Conservation (phyloP, 2,797 vertebrate genomes). For the Phalloptychus januarius region DNA sequence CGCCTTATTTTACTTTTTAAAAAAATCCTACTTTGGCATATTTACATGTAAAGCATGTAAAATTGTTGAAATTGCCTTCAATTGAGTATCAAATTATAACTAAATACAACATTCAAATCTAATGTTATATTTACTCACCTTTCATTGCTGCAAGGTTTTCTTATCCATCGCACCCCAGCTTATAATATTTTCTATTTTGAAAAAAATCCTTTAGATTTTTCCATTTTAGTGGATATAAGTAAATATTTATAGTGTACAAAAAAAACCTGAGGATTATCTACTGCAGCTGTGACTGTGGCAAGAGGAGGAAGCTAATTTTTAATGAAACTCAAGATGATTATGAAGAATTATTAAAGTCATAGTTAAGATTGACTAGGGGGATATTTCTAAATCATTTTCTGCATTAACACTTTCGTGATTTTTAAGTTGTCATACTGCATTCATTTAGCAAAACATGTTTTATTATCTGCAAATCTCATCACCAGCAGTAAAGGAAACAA, state of each 20-base stretch:
- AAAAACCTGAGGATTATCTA: constrained; percentile 24
- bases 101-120: neutral
- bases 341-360: neutral
- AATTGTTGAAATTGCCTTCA: neutral
- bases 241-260: constrained; percentile 17
- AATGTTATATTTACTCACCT: neutral
- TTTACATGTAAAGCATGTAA: neutral
- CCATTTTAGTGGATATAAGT: constrained; percentile 22
- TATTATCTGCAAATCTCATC: constrained; percentile 1
- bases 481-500: constrained; percentile 1
- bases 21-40: constrained; percentile 4
- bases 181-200: constrained; percentile 14
- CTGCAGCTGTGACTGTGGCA: constrained; percentile 10
- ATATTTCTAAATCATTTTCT: neutral
- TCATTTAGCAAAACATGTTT: neutral
- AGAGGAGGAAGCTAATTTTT: constrained; percentile 11
- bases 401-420: neutral
- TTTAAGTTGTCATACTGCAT: neutral
- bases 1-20: constrained; percentile 12
- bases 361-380: neutral
- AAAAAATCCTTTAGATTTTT: constrained; percentile 14
- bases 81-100: neutral
- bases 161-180: constrained; percentile 15
- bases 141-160: constrained; percentile 17
- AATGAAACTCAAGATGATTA: neutral